These are phyloP conservation scores for Ptychadena robeensis DNA, from an alignment of 2,797 vertebrate species.

Conservation along the genomic window DNA sequence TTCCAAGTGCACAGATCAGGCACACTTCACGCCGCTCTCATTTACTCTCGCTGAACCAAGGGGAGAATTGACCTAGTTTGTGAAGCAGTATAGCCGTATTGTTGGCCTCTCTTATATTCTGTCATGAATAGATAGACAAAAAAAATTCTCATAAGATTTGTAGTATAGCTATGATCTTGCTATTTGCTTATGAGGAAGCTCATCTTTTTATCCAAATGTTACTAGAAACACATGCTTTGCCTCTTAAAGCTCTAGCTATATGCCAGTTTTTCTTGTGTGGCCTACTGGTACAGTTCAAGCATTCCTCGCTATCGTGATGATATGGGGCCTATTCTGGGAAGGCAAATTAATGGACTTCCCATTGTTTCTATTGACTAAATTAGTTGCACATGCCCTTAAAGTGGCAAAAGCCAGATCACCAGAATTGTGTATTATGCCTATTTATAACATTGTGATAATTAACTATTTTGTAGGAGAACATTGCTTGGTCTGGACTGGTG, in stretches of 20 bases:
- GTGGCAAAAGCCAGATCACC: no score
- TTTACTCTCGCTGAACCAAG: slow-evolving; percentile 64
- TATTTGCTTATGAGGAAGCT: neutral
- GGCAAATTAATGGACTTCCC: no score
- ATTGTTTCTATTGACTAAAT: no score
- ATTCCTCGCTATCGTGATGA: neutral
- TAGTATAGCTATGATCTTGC: neutral
- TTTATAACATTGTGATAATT: neutral
- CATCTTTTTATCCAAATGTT: neutral
- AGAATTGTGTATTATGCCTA: no score
- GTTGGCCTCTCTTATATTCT: slow-evolving; percentile 6
- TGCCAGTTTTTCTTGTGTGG: neutral
- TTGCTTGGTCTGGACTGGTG: slow-evolving; percentile 78
- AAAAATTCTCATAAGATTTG: neutral
- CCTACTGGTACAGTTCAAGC: neutral
- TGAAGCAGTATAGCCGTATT: slow-evolving; percentile 46
- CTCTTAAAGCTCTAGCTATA: neutral
- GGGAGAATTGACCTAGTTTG: slow-evolving; percentile 50
- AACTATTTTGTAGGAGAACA: slow-evolving; percentile 74
- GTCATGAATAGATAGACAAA: slow-evolving; percentile 16
- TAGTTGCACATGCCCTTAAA: no score
- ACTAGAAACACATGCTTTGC: neutral
- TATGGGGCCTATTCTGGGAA: neutral
- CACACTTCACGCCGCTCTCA: slow-evolving; percentile 59
- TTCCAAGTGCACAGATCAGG: slow-evolving; percentile 59